Evolutionary conservation across 2,797 vertebrate species (phyloP).

Genomic region (Chelidonichthys spinosus): DNA sequence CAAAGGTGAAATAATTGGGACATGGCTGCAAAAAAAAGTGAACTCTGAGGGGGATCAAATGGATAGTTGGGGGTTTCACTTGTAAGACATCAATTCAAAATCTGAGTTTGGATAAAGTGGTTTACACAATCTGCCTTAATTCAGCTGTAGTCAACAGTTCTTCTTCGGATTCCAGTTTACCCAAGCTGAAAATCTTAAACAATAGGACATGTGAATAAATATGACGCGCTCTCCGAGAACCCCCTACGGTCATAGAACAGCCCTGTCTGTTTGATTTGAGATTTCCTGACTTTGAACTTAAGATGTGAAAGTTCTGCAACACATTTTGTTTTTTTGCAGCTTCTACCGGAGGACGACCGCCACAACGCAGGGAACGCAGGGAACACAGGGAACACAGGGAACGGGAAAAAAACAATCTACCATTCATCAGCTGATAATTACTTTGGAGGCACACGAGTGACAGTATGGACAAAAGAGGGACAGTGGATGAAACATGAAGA

Average conservation of each 20-base stretch:
- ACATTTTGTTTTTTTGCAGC: not conserved
- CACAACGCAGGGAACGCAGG: not conserved
- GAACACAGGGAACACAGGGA: no score
- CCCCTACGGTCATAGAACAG: not conserved
- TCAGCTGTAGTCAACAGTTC: not conserved
- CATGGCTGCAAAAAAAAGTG: not conserved
- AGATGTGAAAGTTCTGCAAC: not conserved
- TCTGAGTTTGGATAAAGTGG: not conserved
- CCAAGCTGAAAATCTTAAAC: not conserved
- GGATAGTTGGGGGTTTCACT: not conserved
- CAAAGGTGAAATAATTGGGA: not conserved
- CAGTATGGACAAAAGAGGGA: conserved; percentile 59
- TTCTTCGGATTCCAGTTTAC: not conserved
- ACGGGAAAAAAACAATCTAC: conserved; percentile 29
- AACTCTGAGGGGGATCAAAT: not conserved
- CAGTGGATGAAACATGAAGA: conserved; percentile 17
- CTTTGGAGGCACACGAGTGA: conserved; percentile 53
- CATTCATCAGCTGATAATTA: conserved; percentile 75
- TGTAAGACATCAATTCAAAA: not conserved
- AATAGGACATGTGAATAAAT: not conserved
- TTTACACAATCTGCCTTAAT: not conserved
- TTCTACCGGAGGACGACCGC: not conserved
- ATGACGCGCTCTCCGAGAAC: not conserved
- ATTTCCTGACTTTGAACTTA: not conserved
- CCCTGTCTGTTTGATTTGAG: not conserved